These are phyloP conservation scores for Poecile montanus DNA, from an alignment of 2,797 vertebrate genomes.

Conservation along the genomic window DNA sequence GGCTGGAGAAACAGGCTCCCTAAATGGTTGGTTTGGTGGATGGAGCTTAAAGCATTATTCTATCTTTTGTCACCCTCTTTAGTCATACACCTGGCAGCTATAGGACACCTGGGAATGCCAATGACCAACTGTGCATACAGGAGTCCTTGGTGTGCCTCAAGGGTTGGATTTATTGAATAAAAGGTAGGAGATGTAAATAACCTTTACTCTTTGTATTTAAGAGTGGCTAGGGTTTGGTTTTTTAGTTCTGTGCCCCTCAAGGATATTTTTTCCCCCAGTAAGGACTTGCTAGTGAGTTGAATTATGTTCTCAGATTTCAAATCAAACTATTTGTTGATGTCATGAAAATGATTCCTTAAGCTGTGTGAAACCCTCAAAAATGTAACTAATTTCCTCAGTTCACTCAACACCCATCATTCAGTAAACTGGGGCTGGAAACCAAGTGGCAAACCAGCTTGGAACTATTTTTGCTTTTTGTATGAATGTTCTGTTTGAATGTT, in stretches of 20 bases:
- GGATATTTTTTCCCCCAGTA: not conserved
- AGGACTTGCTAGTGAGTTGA: not conserved
- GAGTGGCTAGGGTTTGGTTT: not conserved
- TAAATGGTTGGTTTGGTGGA: not conserved
- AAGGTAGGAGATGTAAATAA: not conserved
- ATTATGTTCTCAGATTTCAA: not conserved
- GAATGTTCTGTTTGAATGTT: not conserved
- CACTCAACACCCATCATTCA: not conserved
- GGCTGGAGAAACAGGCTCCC: not conserved
- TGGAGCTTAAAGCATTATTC: not conserved
- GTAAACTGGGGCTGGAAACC: not conserved
- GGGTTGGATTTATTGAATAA: not conserved
- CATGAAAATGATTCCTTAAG: constrained; percentile 3
- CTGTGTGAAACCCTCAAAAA: constrained; percentile 42
- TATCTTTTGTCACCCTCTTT: not conserved
- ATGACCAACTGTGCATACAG: not conserved
- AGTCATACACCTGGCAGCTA: not conserved
- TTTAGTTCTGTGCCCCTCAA: not conserved
- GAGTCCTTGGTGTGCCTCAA: not conserved
- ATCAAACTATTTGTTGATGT: constrained; percentile 18
- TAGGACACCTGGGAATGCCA: not conserved
- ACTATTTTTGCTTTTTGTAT: not conserved
- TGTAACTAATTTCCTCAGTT: constrained; percentile 27
- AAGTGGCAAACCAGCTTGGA: not conserved
- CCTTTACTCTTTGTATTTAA: not conserved